Evolutionary conservation across 2,113 vertebrate species (phyloP).

Genomic region (Lepisosteus oculatus): DNA sequence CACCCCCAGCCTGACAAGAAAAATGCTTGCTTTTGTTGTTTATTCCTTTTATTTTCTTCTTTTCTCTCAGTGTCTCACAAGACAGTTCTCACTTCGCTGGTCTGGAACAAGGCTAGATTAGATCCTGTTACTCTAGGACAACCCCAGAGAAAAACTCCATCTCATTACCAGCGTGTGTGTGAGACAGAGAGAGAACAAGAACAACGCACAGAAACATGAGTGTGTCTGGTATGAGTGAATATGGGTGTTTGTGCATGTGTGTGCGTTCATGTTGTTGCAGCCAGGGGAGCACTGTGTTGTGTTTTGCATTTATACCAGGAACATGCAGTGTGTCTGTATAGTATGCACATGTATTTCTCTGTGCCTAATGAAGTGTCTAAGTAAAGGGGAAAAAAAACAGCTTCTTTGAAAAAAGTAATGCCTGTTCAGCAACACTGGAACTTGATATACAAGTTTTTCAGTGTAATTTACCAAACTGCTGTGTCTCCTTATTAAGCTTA

Average conservation of each 20-base stretch:
- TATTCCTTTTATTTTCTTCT: conserved; percentile 10
- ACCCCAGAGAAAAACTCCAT: background rate
- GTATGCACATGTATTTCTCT: too few relatives aligned
- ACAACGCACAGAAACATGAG: too few relatives aligned
- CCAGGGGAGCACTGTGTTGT: too few relatives aligned
- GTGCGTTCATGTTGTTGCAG: too few relatives aligned
- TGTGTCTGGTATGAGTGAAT: too few relatives aligned
- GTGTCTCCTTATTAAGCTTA: conserved; percentile 22
- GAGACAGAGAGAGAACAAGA: too few relatives aligned
- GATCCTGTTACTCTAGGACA: background rate
- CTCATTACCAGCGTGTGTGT: too few relatives aligned
- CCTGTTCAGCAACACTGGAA: conserved; percentile 19
- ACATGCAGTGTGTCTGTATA: too few relatives aligned
- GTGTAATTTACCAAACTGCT: conserved; percentile 18
- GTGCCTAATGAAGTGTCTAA: too few relatives aligned
- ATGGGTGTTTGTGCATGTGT: too few relatives aligned
- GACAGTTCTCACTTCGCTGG: background rate
- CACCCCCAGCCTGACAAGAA: conserved; percentile 18
- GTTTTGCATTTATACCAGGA: too few relatives aligned
- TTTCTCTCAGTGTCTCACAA: background rate
- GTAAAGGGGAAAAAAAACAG: too few relatives aligned
- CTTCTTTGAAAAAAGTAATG: background rate
- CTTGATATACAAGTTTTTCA: conserved; percentile 32
- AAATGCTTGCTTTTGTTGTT: conserved; percentile 15
- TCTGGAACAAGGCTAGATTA: background rate